A percentile compares a stretch with the other conserved stretches of the same genome.
Evolutionary conservation across 1,140 invertebrate species (phyloP).

Genomic region (Berghia stephanieae): DNA sequence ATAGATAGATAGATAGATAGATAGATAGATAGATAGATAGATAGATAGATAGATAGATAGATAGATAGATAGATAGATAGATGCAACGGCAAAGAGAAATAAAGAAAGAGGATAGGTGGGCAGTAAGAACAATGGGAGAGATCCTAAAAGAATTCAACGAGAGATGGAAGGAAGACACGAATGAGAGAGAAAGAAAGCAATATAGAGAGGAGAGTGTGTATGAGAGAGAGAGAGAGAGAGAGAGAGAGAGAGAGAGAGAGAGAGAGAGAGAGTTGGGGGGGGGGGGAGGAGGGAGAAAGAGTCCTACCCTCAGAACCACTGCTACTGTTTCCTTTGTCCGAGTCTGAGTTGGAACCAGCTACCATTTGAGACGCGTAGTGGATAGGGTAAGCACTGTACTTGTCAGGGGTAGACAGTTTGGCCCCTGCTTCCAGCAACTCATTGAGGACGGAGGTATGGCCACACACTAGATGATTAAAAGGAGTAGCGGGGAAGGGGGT

Average conservation of each 20-base stretch:
- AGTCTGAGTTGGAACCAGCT: conserved; percentile 58
- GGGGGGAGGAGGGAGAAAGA: conserved; percentile 5
- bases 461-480: conserved; percentile 71
- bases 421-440: conserved; percentile 85
- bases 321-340: neutral
- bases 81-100: neutral
- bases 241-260: conserved; percentile 25
- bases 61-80: neutral
- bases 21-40: neutral
- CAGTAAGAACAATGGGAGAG: neutral
- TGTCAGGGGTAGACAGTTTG: conserved; percentile 84
- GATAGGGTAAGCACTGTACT: conserved; percentile 92
- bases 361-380: conserved; percentile 98
- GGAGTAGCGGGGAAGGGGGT: neutral
- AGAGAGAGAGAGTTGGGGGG: conserved; percentile 21
- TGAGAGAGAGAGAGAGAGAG: conserved; percentile 9
- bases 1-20: neutral
- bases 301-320: neutral
- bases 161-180: neutral
- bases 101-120: neutral
- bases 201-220: neutral
- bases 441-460: conserved; percentile 71
- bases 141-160: neutral
- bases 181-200: conserved; percentile 3
- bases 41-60: too few species aligned